Conservation (phyloP, 2,888 invertebrate genomes). For the Drosophila nr. perissopoda region DNA sequence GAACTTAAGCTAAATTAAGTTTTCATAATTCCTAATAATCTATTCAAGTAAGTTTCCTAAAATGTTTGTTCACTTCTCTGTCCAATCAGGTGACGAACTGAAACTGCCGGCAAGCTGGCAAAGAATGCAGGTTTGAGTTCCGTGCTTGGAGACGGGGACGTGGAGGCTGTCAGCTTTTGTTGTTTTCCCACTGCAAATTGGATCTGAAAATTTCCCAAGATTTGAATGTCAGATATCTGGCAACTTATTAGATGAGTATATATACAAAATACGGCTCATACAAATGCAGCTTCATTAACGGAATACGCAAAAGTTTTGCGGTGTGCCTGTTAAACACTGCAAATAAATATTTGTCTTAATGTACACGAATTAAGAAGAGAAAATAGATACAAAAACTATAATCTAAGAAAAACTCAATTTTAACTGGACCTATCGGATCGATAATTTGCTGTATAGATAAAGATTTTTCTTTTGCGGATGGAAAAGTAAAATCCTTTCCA, state of each 20-base stretch:
- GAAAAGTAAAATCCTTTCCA: neutral
- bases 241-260: constrained; percentile 57
- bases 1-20: constrained; percentile 79
- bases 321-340: constrained; percentile 37
- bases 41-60: constrained; percentile 76
- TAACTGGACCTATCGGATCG: neutral
- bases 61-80: constrained; percentile 74
- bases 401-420: neutral
- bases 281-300: constrained; percentile 52
- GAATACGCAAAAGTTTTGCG: constrained; percentile 63
- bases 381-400: neutral
- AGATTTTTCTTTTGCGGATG: neutral
- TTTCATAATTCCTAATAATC: constrained; percentile 82
- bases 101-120: constrained; percentile 9
- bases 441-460: neutral
- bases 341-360: neutral
- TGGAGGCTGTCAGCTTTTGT: constrained; percentile 47
- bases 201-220: constrained; percentile 74
- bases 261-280: constrained; percentile 26
- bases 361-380: neutral
- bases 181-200: constrained; percentile 70
- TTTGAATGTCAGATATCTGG: constrained; percentile 63
- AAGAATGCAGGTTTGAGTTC: constrained; percentile 15
- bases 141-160: neutral
- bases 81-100: constrained; percentile 50